A percentile compares a stretch with the other conserved stretches of the same genome.
These are phyloP conservation scores for Pitta sordida DNA, from an alignment of 2,113 vertebrate species.

Conservation along the genomic window DNA sequence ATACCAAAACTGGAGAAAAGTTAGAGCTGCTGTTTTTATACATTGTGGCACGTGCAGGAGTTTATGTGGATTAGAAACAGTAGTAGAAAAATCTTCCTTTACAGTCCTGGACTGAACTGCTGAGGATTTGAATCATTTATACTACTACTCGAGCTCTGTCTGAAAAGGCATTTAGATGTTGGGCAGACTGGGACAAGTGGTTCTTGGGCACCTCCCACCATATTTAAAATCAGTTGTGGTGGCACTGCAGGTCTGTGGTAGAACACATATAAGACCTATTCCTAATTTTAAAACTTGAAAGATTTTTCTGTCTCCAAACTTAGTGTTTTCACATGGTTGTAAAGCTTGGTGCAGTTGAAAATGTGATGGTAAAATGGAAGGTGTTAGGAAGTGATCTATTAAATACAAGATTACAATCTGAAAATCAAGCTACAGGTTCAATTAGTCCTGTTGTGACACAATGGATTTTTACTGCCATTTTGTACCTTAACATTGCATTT, in stretches of 20 bases:
- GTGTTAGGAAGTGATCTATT: background rate
- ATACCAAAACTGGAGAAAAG: background rate
- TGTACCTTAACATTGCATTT: background rate
- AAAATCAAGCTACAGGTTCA: background rate
- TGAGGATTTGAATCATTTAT: background rate
- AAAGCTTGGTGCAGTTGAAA: background rate
- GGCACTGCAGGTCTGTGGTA: background rate
- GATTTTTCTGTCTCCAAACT: background rate
- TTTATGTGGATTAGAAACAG: background rate
- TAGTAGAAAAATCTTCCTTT: background rate
- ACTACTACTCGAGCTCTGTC: background rate
- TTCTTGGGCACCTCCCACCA: background rate
- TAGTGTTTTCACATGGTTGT: background rate
- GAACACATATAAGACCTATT: background rate
- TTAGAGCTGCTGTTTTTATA: background rate
- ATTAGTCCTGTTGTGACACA: background rate
- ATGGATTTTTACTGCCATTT: background rate
- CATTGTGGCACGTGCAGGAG: background rate
- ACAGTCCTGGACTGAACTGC: background rate
- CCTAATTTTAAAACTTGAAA: background rate
- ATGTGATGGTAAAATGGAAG: background rate
- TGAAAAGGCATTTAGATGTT: background rate
- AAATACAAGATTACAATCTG: background rate
- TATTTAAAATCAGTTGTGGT: background rate
- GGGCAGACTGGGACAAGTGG: background rate